Percentiles rank a stretch among this genome's conserved stretches.
Conservation (phyloP, 2,113 vertebrate species). For the Tetrao urogallus region DNA sequence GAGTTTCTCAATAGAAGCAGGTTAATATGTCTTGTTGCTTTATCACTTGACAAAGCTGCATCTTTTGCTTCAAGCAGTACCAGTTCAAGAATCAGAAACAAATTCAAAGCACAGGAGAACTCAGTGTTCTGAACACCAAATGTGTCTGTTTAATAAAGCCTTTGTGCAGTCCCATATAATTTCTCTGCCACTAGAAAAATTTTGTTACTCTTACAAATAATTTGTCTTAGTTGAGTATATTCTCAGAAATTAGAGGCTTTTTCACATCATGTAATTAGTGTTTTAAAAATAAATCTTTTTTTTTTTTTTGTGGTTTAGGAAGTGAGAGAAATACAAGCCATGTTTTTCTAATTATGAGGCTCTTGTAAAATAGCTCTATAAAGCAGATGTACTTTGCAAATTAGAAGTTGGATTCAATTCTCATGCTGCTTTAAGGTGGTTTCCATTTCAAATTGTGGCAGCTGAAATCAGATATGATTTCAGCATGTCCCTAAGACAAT, state of each 20-base stretch:
- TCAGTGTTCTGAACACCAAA: neutral
- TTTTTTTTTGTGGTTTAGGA: slow-evolving; percentile 28
- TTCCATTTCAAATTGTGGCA: slow-evolving; percentile 35
- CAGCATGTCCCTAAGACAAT: slow-evolving; percentile 5
- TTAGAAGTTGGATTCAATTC: slow-evolving; percentile 62
- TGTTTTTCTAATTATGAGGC: slow-evolving; percentile 71
- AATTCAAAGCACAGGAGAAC: neutral
- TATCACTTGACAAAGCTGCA: slow-evolving; percentile 7
- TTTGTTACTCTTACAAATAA: slow-evolving; percentile 50
- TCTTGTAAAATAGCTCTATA: slow-evolving; percentile 65
- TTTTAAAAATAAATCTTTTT: slow-evolving; percentile 69
- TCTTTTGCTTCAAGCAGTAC: neutral
- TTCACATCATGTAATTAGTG: slow-evolving; percentile 49
- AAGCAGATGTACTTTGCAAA: slow-evolving; percentile 73
- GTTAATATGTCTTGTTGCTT: slow-evolving; percentile 32
- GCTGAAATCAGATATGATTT: slow-evolving; percentile 48
- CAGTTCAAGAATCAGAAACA: neutral
- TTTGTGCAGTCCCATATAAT: neutral
- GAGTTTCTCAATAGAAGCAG: slow-evolving; percentile 17
- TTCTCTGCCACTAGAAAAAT: slow-evolving; percentile 17
- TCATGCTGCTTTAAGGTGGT: slow-evolving; percentile 34
- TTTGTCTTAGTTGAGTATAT: slow-evolving; percentile 45
- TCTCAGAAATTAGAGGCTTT: slow-evolving; percentile 62
- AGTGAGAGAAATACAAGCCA: slow-evolving; percentile 55
- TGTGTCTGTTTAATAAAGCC: slow-evolving; percentile 35